Conservation (phyloP, 2,113 vertebrate genomes). For the Capricornis sumatraensis region DNA sequence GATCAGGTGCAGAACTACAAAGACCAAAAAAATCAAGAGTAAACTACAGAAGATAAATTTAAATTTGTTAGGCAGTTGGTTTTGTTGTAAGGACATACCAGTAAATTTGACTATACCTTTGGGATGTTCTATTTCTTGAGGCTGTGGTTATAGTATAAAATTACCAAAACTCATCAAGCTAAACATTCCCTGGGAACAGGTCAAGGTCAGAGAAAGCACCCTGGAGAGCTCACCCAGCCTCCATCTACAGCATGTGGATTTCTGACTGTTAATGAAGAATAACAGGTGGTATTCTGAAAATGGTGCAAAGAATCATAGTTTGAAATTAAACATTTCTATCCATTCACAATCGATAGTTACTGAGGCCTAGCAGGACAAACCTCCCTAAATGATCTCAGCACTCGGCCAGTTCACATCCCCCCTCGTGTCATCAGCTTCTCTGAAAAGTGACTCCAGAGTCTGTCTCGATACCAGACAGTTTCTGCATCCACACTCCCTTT, state of each 20-base stretch:
- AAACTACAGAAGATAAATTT: neutral
- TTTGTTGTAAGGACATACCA: neutral
- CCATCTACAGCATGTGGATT: no score
- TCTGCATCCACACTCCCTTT: neutral
- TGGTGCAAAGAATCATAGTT: no score
- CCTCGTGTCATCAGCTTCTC: neutral
- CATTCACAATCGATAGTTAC: no score
- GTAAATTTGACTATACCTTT: neutral
- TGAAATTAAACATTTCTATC: neutral
- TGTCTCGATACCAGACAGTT: fast-evolving
- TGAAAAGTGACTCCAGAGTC: neutral
- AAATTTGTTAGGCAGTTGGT: neutral
- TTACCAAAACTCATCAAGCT: neutral
- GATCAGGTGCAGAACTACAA: neutral
- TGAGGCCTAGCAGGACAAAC: neutral
- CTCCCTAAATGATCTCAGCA: neutral
- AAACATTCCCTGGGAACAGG: neutral
- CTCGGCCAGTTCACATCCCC: neutral
- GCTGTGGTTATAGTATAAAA: neutral
- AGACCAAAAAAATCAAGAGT: neutral
- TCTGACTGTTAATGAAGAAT: no score
- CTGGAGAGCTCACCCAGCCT: no score
- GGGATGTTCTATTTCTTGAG: neutral
- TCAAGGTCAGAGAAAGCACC: no score
- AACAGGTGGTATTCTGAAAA: no score